Evolutionary conservation across 2,888 invertebrate species (phyloP).

Genomic region (Tanypteryx hageni): DNA sequence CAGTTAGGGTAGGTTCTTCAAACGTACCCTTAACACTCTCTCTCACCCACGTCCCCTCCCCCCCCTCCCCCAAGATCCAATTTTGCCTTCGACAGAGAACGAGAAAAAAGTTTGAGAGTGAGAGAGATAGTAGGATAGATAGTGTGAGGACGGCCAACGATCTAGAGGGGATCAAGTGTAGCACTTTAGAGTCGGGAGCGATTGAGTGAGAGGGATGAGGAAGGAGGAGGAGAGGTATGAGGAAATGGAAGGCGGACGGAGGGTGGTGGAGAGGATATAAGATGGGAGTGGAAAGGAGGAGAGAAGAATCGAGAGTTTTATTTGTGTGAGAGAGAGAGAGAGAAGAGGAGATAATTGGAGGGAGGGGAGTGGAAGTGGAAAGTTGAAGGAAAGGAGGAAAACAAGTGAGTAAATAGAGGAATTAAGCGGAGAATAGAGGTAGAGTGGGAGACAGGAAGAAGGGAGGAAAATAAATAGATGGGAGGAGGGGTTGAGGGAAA

Average conservation of each 20-base stretch:
- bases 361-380: not conserved
- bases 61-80: not conserved
- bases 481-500: not conserved
- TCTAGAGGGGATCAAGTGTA: too few species aligned
- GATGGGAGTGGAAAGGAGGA: too few species aligned
- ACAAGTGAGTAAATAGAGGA: not conserved
- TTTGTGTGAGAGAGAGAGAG: too few species aligned
- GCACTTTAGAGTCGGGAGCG: too few species aligned
- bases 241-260: too few species aligned
- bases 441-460: not conserved
- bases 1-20: not conserved
- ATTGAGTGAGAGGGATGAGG: too few species aligned
- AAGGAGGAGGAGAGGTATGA: too few species aligned
- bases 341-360: not conserved
- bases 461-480: not conserved
- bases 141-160: too few species aligned
- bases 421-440: not conserved
- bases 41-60: not conserved
- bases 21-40: not conserved
- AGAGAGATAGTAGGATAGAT: too few species aligned
- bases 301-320: too few species aligned
- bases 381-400: not conserved
- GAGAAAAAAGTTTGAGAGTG: not conserved
- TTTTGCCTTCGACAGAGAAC: not conserved
- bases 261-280: too few species aligned